Conservation (phyloP, 1,140 invertebrate genomes). For the Drosophila arawakana region DNA sequence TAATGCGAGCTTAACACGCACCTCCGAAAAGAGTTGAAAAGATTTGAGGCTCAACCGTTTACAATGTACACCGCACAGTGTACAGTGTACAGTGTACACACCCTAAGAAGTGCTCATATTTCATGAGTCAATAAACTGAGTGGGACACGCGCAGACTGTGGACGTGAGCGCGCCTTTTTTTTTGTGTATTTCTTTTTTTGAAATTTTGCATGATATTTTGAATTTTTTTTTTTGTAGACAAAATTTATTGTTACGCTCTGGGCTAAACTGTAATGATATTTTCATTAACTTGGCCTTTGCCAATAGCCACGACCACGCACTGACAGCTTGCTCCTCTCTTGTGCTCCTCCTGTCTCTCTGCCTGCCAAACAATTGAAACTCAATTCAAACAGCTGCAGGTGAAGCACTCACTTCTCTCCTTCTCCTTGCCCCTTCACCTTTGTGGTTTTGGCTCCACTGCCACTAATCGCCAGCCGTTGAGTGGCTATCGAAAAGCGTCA, state of each 20-base stretch:
- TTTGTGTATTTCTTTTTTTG: background rate
- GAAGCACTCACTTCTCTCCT: conserved; percentile 29
- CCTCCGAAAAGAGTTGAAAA: conserved; percentile 20
- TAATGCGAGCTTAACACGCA: conserved; percentile 76
- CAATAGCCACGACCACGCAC: conserved; percentile 64
- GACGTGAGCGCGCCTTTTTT: conserved; percentile 32
- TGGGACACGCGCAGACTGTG: conserved; percentile 41
- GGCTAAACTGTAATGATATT: conserved; percentile 78
- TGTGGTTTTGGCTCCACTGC: conserved; percentile 2
- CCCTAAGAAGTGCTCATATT: conserved; percentile 77
- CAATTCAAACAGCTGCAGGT: conserved; percentile 59
- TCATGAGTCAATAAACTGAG: conserved; percentile 75
- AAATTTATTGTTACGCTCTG: conserved; percentile 67
- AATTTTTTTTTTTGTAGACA: conserved; percentile 20
- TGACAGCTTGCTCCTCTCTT: conserved; percentile 6
- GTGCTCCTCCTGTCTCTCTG: background rate
- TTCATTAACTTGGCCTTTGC: conserved; percentile 80
- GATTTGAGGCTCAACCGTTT: background rate
- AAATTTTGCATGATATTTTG: background rate
- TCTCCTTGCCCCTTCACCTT: background rate
- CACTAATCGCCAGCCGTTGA: conserved; percentile 66
- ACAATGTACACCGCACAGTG: conserved; percentile 16
- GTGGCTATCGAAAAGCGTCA: conserved; percentile 71
- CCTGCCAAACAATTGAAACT: conserved; percentile 52
- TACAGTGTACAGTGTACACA: conserved; percentile 49